Base-by-base conservation (phyloP, 2,888 invertebrate genomes). In the Merodon equestris region DNA sequence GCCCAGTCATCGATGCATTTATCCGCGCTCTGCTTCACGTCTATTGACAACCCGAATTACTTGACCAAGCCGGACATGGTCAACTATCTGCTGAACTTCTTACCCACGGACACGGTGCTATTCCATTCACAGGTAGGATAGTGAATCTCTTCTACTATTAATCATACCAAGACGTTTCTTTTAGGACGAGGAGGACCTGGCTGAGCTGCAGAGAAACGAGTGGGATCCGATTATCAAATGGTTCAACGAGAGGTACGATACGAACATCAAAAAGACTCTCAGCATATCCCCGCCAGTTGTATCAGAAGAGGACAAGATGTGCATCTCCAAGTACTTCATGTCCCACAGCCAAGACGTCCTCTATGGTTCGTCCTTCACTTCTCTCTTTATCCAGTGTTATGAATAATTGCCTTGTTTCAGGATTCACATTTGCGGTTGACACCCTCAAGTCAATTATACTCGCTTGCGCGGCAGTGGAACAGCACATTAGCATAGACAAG, bases 141-240 rank as follows among this genome's bases (percentile, higher is more conserved):
- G 5, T 27, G 27, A n/a, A n/a, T 27, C 27, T 27, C 7, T 27
- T 7, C 7, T 27, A 27, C 3, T 7, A 7, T n/a, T 7, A 27
- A 27, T 27, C 27, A 7, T 4, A 27, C 50, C 47, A 50, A 36
- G n/a, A 61, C 4, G 36, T 54, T n/a, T 84, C 71, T 71, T 83
- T 93, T 82, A 95, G 95, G 94, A 96, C 83, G 93, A 94, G 82
- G 92, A 93, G 74, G 95, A 95, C 76, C 90, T 98, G 60, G 92
- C 91, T 82, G 90, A 92, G 61, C 86, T 96, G 38, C 97, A 98
- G 90, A 89, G 91, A 64, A 89, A 92, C 83, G 93, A 96, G 86
- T 99, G 99, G 99, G 93, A 93, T 86, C 97, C 98, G 5, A 87
- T 98, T 1, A 91, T 98, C 71, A 91, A 94, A 51, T 98, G 97